A percentile compares a stretch with the other conserved stretches of the same genome.
These are phyloP conservation scores for Acronicta psi DNA, from an alignment of 2,888 invertebrate genomes.

Conservation along the genomic window DNA sequence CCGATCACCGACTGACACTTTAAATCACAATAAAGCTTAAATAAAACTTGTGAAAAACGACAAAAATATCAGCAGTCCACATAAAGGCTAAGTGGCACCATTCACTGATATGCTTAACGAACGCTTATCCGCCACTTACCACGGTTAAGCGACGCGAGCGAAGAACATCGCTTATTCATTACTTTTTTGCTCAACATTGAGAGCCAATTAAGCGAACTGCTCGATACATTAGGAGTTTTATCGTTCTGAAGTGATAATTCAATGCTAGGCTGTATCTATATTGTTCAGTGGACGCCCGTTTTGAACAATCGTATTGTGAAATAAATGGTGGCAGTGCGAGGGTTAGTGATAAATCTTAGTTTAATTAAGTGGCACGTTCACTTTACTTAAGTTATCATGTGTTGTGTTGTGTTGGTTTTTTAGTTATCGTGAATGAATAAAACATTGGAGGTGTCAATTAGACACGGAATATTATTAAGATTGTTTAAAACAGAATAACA, in stretches of 20 bases:
- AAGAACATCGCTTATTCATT: conserved; percentile 48
- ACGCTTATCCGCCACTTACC: conserved; percentile 35
- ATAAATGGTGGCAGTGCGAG: conserved; percentile 29
- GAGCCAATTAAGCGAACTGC: conserved; percentile 49
- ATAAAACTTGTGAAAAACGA: conserved; percentile 19
- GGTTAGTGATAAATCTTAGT: conserved; percentile 27
- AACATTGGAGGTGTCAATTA: conserved; percentile 25
- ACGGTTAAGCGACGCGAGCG: conserved; percentile 21
- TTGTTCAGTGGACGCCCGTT: conserved; percentile 22
- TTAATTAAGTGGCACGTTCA: conserved; percentile 33
- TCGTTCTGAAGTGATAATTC: conserved; percentile 40
- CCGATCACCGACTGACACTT: conserved; percentile 2
- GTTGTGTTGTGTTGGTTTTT: conserved; percentile 19
- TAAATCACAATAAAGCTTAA: conserved; percentile 21
- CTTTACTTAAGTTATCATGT: conserved; percentile 34
- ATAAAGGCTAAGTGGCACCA: conserved; percentile 33
- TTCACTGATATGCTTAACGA: conserved; percentile 44
- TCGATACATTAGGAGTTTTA: conserved; percentile 52
- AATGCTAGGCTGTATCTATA: conserved; percentile 37
- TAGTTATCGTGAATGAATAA: conserved; percentile 31
- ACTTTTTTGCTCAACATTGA: conserved; percentile 45
- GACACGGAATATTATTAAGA: conserved; percentile 10
- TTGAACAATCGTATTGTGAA: conserved; percentile 17
- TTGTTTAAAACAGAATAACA: not conserved
- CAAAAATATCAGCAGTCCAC: conserved; percentile 2